Percentiles rank a stretch among this genome's conserved stretches.
Conservation (phyloP, 2,888 invertebrate species). For the Polietes domitor region DNA sequence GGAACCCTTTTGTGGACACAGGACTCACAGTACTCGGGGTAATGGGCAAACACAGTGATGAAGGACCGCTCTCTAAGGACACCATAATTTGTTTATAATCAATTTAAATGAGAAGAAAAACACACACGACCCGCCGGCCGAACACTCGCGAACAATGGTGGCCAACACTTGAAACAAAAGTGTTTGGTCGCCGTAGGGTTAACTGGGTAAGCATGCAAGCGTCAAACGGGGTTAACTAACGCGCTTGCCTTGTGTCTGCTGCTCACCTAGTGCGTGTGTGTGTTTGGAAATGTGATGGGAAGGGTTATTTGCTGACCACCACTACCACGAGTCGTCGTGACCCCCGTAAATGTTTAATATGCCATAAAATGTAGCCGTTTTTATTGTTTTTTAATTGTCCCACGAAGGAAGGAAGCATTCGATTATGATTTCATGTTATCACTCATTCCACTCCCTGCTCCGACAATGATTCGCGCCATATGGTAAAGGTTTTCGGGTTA, state of each 20-base stretch:
- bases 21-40: constrained; percentile 15
- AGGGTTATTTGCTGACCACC: constrained; percentile 46
- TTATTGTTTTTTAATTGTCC: constrained; percentile 52
- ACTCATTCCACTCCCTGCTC: background rate
- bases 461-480: constrained; percentile 28
- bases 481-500: constrained; percentile 16
- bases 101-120: constrained; percentile 58
- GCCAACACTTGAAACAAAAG: constrained; percentile 13
- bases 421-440: constrained; percentile 41
- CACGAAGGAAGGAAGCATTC: background rate
- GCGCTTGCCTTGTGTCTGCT: background rate
- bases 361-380: constrained; percentile 21
- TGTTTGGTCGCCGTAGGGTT: background rate
- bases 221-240: constrained; percentile 30
- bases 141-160: background rate
- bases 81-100: constrained; percentile 67
- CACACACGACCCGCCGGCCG: background rate
- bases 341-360: constrained; percentile 47
- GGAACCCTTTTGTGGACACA: background rate
- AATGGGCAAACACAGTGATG: constrained; percentile 13
- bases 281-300: constrained; percentile 1
- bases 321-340: background rate
- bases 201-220: constrained; percentile 2
- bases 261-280: too few species aligned
- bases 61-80: constrained; percentile 51